Base-by-base conservation (phyloP, 2,888 invertebrate genomes). In the Papilio gigon region DNA sequence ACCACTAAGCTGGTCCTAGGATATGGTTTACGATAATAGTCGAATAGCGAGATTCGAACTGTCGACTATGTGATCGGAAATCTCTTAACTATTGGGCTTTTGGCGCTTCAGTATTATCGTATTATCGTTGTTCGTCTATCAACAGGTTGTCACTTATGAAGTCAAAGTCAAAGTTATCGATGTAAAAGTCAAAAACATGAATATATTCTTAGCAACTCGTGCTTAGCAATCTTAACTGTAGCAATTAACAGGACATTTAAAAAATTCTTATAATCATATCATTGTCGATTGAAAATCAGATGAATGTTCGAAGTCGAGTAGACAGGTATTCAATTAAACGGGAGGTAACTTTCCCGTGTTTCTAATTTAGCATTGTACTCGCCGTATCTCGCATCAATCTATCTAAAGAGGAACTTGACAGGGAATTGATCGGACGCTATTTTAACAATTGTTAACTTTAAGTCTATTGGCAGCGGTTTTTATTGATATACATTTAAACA, bases 391-490 rank as follows among this genome's bases (percentile, higher is more conserved):
- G 77, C 83, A 87, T 86, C 88, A 80, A 86, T 87, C 83, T 85
- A 80, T 84, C 82, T 80, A 82, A 85, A 86, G 84, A 84, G 80
- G 81, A 79, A 85, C 80, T 83, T 84, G 82, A 86, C 85, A 86
- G 86, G 82, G 87, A 88, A 86, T 85, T 78, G 83, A 77, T 83
- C 79, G 80, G 83, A 84, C 84, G 80, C 80, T 80, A 82, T 85
- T 84, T 79, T 83, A 87, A 89, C 87, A 88, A 88, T 88, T 82
- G 82, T 76, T 89, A 89, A 88, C 89, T 87, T 90, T 88, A 85
- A 78, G 77, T 79, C 71, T 76, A 73, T 78, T 78, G 81, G 81
- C 80, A 80, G 80, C 79, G 78, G 78, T 20, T 42, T 40, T 30
- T 50, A 47, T 64, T 64, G 30, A 50, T 30, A 11, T 68, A 22